Conservation (phyloP, 1,140 invertebrate species). For the Formica selysi region DNA sequence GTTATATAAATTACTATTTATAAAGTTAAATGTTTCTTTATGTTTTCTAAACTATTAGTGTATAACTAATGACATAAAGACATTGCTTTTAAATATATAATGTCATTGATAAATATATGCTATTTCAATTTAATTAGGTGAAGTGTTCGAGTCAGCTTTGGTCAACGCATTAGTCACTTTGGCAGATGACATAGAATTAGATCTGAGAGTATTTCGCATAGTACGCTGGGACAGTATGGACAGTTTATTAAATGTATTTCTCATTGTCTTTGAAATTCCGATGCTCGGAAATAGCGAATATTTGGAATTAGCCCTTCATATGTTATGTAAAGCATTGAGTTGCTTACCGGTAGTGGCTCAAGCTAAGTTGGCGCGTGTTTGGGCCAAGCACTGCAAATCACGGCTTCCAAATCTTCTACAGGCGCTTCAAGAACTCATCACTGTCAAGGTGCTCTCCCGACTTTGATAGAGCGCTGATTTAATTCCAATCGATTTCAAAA, state of each 20-base stretch:
- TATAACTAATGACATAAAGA: background rate
- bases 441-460: constrained; percentile 86
- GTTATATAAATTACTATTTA: too few species aligned
- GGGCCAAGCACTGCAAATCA: constrained; percentile 91
- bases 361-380: constrained; percentile 92
- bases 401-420: constrained; percentile 92
- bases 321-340: constrained; percentile 92
- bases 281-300: constrained; percentile 93
- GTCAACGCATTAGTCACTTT: constrained; percentile 92
- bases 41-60: background rate
- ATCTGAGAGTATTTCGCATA: constrained; percentile 88
- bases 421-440: constrained; percentile 95
- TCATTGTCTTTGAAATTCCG: constrained; percentile 96
- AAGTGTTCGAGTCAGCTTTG: constrained; percentile 90
- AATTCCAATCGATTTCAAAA: too few species aligned
- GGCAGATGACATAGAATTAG: constrained; percentile 91
- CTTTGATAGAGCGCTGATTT: background rate
- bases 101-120: background rate
- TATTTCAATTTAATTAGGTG: constrained; percentile 81
- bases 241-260: constrained; percentile 91
- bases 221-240: constrained; percentile 84
- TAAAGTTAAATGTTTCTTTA: too few species aligned
- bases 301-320: constrained; percentile 93
- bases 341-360: constrained; percentile 92
- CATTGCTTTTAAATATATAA: background rate